These are phyloP conservation scores for Aix galericulata DNA, from an alignment of 2,113 vertebrate species.

Conservation along the genomic window DNA sequence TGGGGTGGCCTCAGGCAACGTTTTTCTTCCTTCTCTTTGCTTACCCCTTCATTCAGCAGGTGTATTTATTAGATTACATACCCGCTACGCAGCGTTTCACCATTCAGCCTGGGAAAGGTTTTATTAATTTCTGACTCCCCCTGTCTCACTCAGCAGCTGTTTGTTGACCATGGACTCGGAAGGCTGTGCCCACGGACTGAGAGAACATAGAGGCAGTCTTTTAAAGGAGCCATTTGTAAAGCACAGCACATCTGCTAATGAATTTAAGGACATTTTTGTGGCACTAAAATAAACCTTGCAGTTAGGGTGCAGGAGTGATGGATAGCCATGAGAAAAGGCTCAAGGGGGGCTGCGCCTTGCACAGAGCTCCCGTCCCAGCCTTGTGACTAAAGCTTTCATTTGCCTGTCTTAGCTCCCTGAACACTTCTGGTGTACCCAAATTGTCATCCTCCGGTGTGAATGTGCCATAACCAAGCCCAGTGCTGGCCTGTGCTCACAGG, in stretches of 20 bases:
- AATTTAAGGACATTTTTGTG: background rate
- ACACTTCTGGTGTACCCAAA: background rate
- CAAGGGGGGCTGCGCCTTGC: background rate
- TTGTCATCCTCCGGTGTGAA: background rate
- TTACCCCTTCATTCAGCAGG: constrained; percentile 13
- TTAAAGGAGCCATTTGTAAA: background rate
- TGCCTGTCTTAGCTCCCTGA: background rate
- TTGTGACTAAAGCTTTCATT: background rate
- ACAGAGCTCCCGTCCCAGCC: background rate
- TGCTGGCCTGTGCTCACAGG: background rate
- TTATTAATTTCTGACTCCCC: background rate
- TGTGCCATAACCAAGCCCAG: background rate
- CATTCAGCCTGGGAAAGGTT: background rate
- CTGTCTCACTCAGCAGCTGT: background rate
- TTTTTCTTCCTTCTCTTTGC: background rate
- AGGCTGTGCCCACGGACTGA: background rate
- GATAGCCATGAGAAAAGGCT: background rate
- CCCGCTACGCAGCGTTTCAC: background rate
- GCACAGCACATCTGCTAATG: background rate
- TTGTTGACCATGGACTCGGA: background rate
- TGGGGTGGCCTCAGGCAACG: fast-evolving
- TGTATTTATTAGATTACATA: background rate
- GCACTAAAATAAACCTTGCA: background rate
- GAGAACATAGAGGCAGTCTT: background rate
- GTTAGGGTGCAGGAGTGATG: background rate